These are phyloP conservation scores for Ramphastos sulfuratus DNA, from an alignment of 2,113 vertebrate species.

Conservation along the genomic window DNA sequence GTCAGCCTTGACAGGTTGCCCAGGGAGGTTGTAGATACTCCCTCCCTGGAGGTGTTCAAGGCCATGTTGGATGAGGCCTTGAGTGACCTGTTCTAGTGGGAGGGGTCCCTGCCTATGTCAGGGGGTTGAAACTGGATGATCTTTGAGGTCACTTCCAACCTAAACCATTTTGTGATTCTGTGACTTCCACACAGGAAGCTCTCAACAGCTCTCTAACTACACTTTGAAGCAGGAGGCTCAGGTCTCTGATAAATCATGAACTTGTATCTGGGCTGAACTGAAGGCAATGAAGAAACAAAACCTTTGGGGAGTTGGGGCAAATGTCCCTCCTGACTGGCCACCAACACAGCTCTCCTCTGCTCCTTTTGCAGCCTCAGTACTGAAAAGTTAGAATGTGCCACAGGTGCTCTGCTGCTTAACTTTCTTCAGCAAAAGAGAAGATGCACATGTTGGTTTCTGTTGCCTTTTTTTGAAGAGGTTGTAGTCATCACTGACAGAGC, in stretches of 20 bases:
- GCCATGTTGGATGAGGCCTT: no score
- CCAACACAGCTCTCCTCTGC: not conserved
- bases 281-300: not conserved
- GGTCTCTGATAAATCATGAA: not conserved
- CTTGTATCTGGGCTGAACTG: not conserved
- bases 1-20: not conserved
- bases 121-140: no score
- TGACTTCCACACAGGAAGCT: not conserved
- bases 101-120: no score
- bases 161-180: no score
- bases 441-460: not conserved
- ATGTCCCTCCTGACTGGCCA: not conserved
- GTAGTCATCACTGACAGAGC: not conserved
- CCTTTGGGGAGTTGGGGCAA: accelerated
- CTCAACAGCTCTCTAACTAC: not conserved
- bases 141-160: no score
- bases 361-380: not conserved
- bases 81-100: no score
- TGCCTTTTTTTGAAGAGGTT: not conserved
- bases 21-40: no score
- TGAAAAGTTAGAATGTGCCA: not conserved
- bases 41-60: no score
- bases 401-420: not conserved
- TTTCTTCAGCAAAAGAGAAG: not conserved
- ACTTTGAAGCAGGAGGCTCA: not conserved